These are phyloP conservation scores for Clunio marinus DNA, from an alignment of 2,888 invertebrate species.

Conservation along the genomic window DNA sequence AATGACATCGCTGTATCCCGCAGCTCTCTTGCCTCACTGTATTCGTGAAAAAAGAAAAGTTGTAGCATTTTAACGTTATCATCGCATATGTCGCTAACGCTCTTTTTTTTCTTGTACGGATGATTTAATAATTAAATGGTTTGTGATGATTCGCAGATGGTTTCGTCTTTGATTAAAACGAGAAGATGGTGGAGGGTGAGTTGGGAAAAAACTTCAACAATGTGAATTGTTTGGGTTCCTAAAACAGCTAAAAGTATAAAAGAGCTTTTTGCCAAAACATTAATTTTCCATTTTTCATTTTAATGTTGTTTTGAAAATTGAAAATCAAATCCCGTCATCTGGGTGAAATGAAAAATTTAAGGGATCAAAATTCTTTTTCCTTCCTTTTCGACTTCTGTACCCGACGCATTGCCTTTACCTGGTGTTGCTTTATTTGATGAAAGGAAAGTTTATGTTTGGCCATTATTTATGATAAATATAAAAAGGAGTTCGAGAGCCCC, in stretches of 20 bases:
- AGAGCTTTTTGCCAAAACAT: constrained; percentile 14
- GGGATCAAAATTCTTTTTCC: background rate
- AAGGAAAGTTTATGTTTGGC: constrained; percentile 11
- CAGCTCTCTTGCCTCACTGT: background rate
- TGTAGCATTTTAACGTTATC: constrained; percentile 5
- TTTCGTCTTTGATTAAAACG: constrained; percentile 7
- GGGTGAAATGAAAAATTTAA: background rate
- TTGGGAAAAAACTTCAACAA: background rate
- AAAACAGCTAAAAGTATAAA: background rate
- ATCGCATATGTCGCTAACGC: constrained; percentile 12
- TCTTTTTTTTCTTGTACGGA: constrained; percentile 26
- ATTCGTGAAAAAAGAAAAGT: background rate
- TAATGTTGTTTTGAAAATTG: constrained; percentile 7
- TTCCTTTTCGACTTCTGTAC: background rate
- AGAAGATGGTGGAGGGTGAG: background rate
- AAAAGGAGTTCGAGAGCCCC: background rate
- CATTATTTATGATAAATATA: constrained; percentile 20
- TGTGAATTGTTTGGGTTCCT: background rate
- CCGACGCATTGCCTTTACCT: background rate
- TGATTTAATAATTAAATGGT: constrained; percentile 37
- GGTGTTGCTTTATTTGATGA: background rate
- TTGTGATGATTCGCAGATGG: constrained; percentile 33
- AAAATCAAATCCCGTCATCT: background rate
- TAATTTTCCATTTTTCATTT: constrained; percentile 22
- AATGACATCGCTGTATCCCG: constrained; percentile 2